Evolutionary conservation across 2,888 invertebrate genomes (phyloP).

Genomic region (Metellina segmentata): DNA sequence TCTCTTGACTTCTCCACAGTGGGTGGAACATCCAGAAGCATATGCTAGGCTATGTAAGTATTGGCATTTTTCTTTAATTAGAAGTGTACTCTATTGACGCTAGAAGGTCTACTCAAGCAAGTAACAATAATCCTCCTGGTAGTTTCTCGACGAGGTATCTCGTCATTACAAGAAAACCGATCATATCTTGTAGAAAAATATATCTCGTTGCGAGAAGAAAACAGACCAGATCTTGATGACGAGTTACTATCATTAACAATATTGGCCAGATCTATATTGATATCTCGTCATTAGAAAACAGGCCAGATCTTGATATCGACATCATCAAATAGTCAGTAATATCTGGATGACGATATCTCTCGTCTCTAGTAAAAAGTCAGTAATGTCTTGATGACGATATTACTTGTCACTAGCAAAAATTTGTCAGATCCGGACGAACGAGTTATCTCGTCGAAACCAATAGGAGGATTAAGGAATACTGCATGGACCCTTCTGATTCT

Average conservation of each 20-base stretch:
- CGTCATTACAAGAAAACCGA: too few species aligned
- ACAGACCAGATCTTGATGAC: background rate
- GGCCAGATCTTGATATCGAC: background rate
- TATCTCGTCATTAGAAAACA: too few species aligned
- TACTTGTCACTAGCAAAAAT: too few species aligned
- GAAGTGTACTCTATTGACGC: background rate
- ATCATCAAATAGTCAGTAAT: too few species aligned
- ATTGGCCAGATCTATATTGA: too few species aligned
- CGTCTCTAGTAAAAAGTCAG: too few species aligned
- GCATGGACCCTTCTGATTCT: background rate
- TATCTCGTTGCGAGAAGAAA: too few species aligned
- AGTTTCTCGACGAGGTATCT: too few species aligned
- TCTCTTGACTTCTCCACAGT: constrained; percentile 28
- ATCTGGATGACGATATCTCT: background rate
- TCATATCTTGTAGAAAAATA: too few species aligned
- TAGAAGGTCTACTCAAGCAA: background rate
- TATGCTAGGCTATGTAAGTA: background rate
- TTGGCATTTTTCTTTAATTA: background rate
- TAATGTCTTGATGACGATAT: background rate
- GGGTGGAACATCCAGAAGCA: constrained; percentile 25
- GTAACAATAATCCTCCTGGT: background rate
- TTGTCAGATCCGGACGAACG: too few species aligned
- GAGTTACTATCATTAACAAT: too few species aligned
- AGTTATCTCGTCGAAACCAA: too few species aligned
- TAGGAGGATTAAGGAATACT: background rate